These are phyloP conservation scores for Stegodyphus mimosarum DNA, from an alignment of 1,140 invertebrate genomes.

Conservation along the genomic window DNA sequence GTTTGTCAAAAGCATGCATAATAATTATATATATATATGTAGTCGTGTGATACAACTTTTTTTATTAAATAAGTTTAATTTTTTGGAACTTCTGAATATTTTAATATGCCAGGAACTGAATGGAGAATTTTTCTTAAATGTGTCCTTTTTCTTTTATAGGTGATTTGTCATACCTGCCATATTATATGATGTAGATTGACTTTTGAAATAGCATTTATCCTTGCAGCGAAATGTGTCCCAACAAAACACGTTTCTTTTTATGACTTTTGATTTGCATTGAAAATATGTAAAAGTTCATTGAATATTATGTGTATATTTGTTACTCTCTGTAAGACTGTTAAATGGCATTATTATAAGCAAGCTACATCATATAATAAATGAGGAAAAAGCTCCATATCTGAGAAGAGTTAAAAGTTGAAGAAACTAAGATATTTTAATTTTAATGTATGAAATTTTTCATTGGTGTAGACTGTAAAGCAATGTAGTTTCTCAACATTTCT, in stretches of 20 bases:
- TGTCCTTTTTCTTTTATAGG: slow-evolving; percentile 24
- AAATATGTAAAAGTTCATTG: slow-evolving; percentile 41
- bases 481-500: slow-evolving; percentile 51
- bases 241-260: slow-evolving; percentile 49
- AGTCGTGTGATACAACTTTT: no score
- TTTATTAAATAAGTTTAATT: no score
- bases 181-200: slow-evolving; percentile 61
- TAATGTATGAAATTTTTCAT: slow-evolving; percentile 61
- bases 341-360: slow-evolving; percentile 37
- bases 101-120: no score
- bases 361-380: slow-evolving; percentile 57
- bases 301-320: slow-evolving; percentile 59
- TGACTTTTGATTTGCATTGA: slow-evolving; percentile 46
- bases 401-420: slow-evolving; percentile 31
- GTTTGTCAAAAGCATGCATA: neutral
- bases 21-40: neutral
- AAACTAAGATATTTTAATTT: slow-evolving; percentile 57
- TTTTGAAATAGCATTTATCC: slow-evolving; percentile 57
- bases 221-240: slow-evolving; percentile 35
- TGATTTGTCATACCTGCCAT: slow-evolving; percentile 24
- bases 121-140: neutral
- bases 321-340: slow-evolving; percentile 40
- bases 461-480: slow-evolving; percentile 52
- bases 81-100: no score
- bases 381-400: slow-evolving; percentile 43